Evolutionary conservation across 2,888 invertebrate genomes (phyloP), one percentile per base, ranked within the genome.

Genomic region (Campoplex nolae): DNA sequence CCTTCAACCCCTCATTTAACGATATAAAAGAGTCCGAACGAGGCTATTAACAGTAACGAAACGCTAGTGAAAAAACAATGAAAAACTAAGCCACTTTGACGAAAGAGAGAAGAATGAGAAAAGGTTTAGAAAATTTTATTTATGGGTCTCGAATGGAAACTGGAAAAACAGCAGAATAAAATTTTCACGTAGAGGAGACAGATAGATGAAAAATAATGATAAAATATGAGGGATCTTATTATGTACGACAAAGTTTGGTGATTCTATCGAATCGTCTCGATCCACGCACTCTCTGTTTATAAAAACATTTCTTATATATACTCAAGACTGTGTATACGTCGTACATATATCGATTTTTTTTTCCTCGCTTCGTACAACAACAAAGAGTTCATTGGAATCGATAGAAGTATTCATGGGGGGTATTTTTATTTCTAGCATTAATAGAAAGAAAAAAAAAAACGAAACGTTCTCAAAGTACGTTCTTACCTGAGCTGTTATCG

Each of bases 401-500:
- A n/a, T 32, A 42, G 48, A 35, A 9, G 35, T 18, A 38, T 42
- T 35, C 7, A 67, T 67, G 38, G 28, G 13, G 16, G 13, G 16
- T 13, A 58, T 58, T 58, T 58, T 18, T 32, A 48, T 51, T 71
- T 32, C 48, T 32, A 71, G 48, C 8, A 42, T 7, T 42, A 42
- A 8, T 9, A 42, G 1, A 42, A 9, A 9, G 7, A 42, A 42
- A 9, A 16, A 28, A 8, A 28, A 13, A 11, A 48, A 48, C 16
- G 13, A 71, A 56, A 11, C 13, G 74, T 74, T n/a, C 3, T n/a
- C 42, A 42, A 38, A n/a, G n/a, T 11, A 42, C n/a, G 74, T 68
- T 23, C n/a, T 79, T 91, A 94, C 94, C 92, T 93, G 94, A 68
- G 94, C 94, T 32, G 94, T 93, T 88, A 93, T 92, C 48, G 93